phyloP scores from a whole-genome alignment of 2,113 vertebrate genomes.

The Accipiter cooperii region DNA sequence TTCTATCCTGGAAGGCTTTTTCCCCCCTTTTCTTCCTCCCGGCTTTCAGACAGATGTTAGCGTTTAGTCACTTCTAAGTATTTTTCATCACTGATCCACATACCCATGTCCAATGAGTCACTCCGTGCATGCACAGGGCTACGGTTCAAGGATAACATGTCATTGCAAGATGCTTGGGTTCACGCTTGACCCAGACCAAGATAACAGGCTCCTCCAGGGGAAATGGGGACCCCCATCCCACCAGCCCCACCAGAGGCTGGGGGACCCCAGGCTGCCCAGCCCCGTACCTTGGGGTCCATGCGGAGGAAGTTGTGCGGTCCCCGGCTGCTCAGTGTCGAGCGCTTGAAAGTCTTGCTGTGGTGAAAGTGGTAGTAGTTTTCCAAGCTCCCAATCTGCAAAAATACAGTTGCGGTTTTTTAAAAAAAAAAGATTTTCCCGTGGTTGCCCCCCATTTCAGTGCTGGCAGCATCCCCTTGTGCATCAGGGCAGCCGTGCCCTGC shows the following conservation, averaged over 20 bases:
- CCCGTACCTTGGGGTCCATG: slow-evolving; percentile 86
- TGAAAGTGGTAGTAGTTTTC: slow-evolving; percentile 91
- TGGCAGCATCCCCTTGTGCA: neutral
- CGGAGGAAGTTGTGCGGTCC: slow-evolving; percentile 87
- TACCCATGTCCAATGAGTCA: neutral
- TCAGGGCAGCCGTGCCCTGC: neutral
- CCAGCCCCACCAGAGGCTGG: accelerated
- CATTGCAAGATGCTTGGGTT: neutral
- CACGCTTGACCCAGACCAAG: neutral
- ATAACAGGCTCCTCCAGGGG: neutral
- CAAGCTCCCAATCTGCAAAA: slow-evolving; percentile 85
- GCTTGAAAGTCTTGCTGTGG: slow-evolving; percentile 86
- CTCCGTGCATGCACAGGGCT: neutral
- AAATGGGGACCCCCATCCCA: neutral
- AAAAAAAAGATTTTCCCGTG: accelerated
- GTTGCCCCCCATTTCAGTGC: neutral
- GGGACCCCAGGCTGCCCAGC: neutral
- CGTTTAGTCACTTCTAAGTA: neutral
- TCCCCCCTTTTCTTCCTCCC: neutral
- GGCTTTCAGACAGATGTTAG: slow-evolving; percentile 16
- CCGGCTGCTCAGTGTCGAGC: slow-evolving; percentile 75
- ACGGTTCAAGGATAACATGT: neutral
- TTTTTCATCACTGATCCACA: neutral
- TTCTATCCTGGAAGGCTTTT: slow-evolving; percentile 20
- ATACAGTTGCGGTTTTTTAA: neutral